A percentile compares a stretch with the other conserved stretches of the same genome.
Conservation (phyloP, 2,888 invertebrate genomes). For the Epirrhoe tristata region DNA sequence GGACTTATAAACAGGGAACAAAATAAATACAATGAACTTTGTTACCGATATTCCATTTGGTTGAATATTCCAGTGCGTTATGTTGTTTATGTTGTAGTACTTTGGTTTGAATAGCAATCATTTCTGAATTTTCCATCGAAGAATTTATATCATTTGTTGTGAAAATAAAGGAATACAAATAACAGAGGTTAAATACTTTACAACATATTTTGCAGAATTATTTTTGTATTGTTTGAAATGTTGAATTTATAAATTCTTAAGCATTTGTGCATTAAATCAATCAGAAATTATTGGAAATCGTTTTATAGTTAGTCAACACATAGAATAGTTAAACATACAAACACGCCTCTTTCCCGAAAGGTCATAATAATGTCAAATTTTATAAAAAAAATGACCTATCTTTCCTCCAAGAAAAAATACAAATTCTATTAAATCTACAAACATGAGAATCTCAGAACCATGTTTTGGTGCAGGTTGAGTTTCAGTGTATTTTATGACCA, state of each 20-base stretch:
- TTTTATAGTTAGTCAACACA: too few species aligned
- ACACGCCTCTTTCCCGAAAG: too few species aligned
- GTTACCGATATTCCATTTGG: slow-evolving; percentile 17
- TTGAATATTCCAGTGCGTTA: slow-evolving; percentile 9
- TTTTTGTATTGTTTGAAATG: too few species aligned
- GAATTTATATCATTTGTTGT: background rate
- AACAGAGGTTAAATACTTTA: background rate
- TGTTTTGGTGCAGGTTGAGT: slow-evolving; percentile 14
- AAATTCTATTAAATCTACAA: too few species aligned
- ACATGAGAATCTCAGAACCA: too few species aligned
- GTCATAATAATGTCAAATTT: too few species aligned
- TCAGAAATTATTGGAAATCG: too few species aligned
- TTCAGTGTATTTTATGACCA: background rate
- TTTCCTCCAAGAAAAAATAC: too few species aligned
- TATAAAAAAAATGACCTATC: too few species aligned
- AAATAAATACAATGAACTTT: slow-evolving; percentile 20
- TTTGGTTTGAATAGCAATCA: slow-evolving; percentile 10
- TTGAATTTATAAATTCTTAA: too few species aligned
- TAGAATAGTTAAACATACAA: too few species aligned
- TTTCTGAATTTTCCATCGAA: background rate
- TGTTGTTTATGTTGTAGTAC: slow-evolving; percentile 12
- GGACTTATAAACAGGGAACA: slow-evolving; percentile 25
- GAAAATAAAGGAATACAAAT: background rate
- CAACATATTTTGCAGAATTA: background rate
- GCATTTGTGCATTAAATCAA: too few species aligned